A percentile compares a stretch with the other conserved stretches of the same genome.
Conservation (phyloP, 2,888 invertebrate genomes). For the Rhagophthalmus giganteus region DNA sequence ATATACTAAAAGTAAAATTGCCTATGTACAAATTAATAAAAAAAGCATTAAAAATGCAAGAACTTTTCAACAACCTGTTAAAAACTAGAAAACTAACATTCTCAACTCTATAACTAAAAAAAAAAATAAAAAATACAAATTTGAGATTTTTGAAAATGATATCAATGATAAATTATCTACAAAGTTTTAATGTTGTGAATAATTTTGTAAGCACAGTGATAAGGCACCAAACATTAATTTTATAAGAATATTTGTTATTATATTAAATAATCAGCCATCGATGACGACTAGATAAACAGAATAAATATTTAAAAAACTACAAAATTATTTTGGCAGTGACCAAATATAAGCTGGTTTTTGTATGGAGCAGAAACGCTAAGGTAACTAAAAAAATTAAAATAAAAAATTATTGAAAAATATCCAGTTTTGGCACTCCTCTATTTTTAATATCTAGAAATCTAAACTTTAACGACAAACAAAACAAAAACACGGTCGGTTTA, state of each 20-base stretch:
- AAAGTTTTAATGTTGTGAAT: too few species aligned
- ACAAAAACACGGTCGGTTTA: too few species aligned
- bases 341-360: constrained; percentile 11
- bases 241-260: background rate
- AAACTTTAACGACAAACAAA: too few species aligned
- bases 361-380: background rate
- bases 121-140: background rate
- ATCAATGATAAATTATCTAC: too few species aligned
- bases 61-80: too few species aligned
- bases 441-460: too few species aligned
- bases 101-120: background rate
- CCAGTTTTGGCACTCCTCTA: too few species aligned
- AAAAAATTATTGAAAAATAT: background rate
- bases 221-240: constrained; percentile 5
- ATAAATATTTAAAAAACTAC: constrained; percentile 4
- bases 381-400: background rate
- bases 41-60: too few species aligned
- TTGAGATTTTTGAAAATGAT: too few species aligned
- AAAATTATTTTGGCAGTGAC: constrained; percentile 14
- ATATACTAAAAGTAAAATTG: too few species aligned
- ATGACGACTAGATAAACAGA: constrained; percentile 8
- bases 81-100: constrained; percentile 1
- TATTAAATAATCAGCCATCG: constrained; percentile 4
- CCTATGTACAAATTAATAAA: too few species aligned
- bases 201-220: background rate